A percentile compares a stretch with the other conserved stretches of the same genome.
Evolutionary conservation across 2,888 invertebrate species (phyloP).

Genomic region (Linyphia triangularis): DNA sequence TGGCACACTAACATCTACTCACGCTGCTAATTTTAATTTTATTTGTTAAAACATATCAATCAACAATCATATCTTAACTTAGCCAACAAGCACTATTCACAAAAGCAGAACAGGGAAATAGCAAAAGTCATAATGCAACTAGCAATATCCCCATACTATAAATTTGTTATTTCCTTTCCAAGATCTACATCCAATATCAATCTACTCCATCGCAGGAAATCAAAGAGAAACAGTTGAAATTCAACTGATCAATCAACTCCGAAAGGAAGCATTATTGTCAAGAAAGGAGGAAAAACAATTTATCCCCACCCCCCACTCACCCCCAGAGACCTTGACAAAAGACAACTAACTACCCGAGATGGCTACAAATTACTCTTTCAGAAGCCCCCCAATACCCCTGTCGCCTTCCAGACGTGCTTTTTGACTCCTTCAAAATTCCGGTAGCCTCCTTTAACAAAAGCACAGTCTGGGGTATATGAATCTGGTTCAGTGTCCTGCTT

Average conservation of each 20-base stretch:
- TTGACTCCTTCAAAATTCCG: slow-evolving; percentile 29
- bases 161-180: background rate
- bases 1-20: no score
- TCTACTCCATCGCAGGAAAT: background rate
- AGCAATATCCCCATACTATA: background rate
- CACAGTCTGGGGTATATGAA: slow-evolving; percentile 38
- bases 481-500: background rate
- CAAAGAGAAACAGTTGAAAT: background rate
- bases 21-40: no score
- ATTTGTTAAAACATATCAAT: no score
- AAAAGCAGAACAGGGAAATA: no score
- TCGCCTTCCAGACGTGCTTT: slow-evolving; percentile 47
- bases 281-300: background rate
- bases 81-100: no score
- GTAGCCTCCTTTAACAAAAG: slow-evolving; percentile 62
- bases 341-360: background rate
- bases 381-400: background rate
- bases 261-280: background rate
- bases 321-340: background rate
- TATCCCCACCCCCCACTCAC: background rate
- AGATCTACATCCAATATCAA: background rate
- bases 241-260: background rate
- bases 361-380: slow-evolving; percentile 4
- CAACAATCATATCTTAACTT: no score
- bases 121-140: background rate